phyloP scores from a whole-genome alignment of 2,113 vertebrate species.

The Elaphurus davidianus region DNA sequence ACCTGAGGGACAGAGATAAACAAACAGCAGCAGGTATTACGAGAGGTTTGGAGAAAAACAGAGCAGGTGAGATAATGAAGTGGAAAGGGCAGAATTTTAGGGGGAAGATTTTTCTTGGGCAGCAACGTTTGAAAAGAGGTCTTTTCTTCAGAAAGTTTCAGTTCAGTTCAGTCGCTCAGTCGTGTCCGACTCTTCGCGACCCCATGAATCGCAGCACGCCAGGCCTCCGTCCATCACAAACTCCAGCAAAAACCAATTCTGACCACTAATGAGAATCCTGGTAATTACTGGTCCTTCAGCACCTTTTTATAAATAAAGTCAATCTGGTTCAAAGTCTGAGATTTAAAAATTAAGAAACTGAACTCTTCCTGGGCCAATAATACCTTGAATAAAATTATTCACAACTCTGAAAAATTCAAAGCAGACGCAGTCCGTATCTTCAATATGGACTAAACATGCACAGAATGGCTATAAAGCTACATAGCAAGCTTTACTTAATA shows the following conservation, averaged over 20 bases:
- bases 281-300: not conserved
- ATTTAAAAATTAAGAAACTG: not conserved
- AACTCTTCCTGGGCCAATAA: not conserved
- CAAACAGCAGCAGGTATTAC: not conserved
- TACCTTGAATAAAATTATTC: not conserved
- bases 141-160: not conserved
- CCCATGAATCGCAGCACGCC: too few species aligned
- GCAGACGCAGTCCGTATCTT: not conserved
- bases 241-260: not conserved
- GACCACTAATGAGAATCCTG: not conserved
- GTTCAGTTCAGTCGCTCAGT: too few species aligned
- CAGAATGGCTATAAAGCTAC: not conserved
- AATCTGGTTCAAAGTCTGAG: not conserved
- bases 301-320: not conserved
- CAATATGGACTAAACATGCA: not conserved
- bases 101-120: not conserved
- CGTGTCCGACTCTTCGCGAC: too few species aligned
- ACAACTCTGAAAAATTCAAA: conserved; percentile 13
- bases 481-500: not conserved
- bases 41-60: not conserved
- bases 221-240: too few species aligned
- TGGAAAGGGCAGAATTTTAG: not conserved
- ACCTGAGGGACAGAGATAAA: not conserved
- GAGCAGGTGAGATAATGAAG: not conserved
- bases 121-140: not conserved